Conservation (phyloP, 1,140 invertebrate genomes). For the Orchesella cincta region DNA sequence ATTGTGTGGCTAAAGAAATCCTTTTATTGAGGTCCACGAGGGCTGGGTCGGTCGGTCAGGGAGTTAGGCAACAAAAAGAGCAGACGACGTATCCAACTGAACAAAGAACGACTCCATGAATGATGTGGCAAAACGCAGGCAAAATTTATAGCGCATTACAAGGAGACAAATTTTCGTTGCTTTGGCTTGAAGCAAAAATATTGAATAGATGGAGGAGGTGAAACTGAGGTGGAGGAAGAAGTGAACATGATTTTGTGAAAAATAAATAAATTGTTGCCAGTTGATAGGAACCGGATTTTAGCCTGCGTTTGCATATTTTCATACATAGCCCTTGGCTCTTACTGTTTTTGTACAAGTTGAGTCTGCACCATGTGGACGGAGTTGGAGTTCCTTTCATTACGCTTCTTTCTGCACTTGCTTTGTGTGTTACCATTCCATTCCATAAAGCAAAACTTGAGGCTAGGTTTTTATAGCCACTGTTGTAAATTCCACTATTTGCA, state of each 20-base stretch:
- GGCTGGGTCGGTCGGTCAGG: slow-evolving; percentile 1
- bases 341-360: too few species aligned
- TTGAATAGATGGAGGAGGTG: background rate
- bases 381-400: too few species aligned
- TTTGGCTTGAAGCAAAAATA: background rate
- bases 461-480: too few species aligned
- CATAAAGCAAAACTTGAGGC: too few species aligned
- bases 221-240: slow-evolving; percentile 7
- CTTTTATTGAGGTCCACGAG: background rate
- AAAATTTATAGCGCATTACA: background rate
- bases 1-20: background rate
- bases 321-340: slow-evolving; percentile 3
- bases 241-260: slow-evolving; percentile 1
- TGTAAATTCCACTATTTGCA: too few species aligned
- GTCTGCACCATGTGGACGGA: too few species aligned
- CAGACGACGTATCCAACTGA: background rate
- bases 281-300: slow-evolving; percentile 14
- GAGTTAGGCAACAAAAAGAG: background rate
- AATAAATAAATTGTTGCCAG: slow-evolving; percentile 19
- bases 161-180: background rate
- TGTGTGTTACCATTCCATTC: too few species aligned
- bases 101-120: background rate
- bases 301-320: background rate
- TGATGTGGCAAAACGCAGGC: background rate
- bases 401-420: too few species aligned